Conservation (phyloP, 2,888 invertebrate genomes). For the Conops quadrifasciatus region DNA sequence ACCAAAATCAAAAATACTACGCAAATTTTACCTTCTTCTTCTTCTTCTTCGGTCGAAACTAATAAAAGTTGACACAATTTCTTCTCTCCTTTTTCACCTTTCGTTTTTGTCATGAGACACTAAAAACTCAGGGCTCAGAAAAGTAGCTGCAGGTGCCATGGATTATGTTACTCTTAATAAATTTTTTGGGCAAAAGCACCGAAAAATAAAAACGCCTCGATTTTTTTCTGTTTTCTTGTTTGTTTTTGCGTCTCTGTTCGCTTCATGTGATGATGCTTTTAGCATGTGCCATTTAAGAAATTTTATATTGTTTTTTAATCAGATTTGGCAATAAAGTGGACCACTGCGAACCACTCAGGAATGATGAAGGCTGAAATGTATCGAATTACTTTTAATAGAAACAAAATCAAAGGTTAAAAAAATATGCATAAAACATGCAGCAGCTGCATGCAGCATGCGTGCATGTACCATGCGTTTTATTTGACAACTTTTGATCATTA, state of each 20-base stretch:
- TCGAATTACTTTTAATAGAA: conserved; percentile 7
- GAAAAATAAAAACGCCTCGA: not conserved
- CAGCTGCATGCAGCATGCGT: too few species aligned
- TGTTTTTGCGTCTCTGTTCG: not conserved
- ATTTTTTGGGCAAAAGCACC: conserved; percentile 5
- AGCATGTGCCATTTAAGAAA: conserved; percentile 7
- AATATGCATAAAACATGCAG: not conserved
- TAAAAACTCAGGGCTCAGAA: not conserved
- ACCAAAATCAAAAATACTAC: not conserved
- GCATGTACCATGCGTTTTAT: too few species aligned
- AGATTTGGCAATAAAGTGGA: not conserved
- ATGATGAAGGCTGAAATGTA: not conserved
- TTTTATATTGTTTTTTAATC: conserved; percentile 4
- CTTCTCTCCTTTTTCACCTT: not conserved
- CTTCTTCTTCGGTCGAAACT: not conserved
- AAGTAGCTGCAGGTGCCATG: conserved; percentile 26
- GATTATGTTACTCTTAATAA: conserved; percentile 20
- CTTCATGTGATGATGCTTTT: conserved; percentile 9
- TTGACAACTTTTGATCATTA: not conserved
- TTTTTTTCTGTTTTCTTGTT: not conserved
- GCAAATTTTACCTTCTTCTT: not conserved
- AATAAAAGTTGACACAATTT: not conserved
- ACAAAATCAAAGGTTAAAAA: not conserved
- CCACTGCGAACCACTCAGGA: not conserved
- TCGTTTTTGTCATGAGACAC: not conserved